Evolutionary conservation across 1,140 invertebrate species (phyloP).

Genomic region (Gonatopus flavifemur): DNA sequence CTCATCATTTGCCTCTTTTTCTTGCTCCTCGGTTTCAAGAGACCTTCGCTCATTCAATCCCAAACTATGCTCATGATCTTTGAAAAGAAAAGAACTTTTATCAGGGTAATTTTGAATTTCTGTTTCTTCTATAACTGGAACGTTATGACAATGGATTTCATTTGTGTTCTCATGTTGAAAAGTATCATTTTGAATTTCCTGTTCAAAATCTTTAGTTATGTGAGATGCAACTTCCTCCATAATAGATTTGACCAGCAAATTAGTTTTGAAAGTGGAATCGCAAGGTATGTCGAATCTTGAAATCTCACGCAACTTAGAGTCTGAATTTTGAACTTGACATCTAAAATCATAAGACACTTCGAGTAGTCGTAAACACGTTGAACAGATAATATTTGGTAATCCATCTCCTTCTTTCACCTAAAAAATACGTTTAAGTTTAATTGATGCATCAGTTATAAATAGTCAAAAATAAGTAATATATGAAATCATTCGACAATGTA

Average conservation of each 20-base stretch:
- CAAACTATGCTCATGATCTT: neutral
- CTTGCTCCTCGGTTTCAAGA: neutral
- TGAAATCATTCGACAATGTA: neutral
- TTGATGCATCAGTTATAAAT: neutral
- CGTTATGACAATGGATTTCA: neutral
- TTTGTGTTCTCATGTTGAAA: neutral
- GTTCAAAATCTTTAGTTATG: neutral
- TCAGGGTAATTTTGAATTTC: neutral
- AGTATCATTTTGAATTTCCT: neutral
- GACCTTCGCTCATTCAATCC: too few species aligned
- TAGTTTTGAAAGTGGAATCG: neutral
- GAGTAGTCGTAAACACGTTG: slow-evolving; percentile 44
- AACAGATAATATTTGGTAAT: slow-evolving; percentile 50
- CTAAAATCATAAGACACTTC: slow-evolving; percentile 54
- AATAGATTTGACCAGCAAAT: slow-evolving; percentile 15
- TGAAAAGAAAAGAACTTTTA: neutral
- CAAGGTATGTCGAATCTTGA: slow-evolving; percentile 8
- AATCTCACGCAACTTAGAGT: slow-evolving; percentile 37
- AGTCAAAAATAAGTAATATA: neutral
- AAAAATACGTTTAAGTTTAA: slow-evolving; percentile 17
- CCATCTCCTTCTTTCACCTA: slow-evolving; percentile 53
- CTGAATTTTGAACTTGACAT: slow-evolving; percentile 51
- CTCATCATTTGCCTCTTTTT: slow-evolving; percentile 5
- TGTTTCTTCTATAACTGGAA: too few species aligned
- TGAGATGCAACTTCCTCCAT: slow-evolving; percentile 12